phyloP scores from a whole-genome alignment of 2,888 invertebrate species.

The Chalcis sispes region DNA sequence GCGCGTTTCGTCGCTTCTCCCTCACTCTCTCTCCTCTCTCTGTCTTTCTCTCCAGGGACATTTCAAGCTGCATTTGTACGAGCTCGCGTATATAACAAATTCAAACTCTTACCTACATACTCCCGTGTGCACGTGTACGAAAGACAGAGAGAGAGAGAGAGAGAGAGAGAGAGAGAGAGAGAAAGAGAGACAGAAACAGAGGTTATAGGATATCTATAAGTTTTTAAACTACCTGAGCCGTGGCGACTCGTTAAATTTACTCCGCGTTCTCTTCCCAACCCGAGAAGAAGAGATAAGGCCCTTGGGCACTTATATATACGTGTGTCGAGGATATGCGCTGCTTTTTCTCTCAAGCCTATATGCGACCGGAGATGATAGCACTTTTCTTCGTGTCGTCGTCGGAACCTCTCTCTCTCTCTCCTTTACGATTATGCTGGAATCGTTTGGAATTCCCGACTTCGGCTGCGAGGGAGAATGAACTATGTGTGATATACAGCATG shows the following conservation, averaged over 20 bases:
- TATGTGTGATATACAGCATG: neutral
- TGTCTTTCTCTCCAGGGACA: neutral
- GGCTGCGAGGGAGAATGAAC: neutral
- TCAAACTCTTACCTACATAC: neutral
- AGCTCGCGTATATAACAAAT: too few relatives aligned
- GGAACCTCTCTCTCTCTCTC: neutral
- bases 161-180: too few relatives aligned
- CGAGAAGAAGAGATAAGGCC: constrained; percentile 36
- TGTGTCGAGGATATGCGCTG: neutral
- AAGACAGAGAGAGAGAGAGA: too few relatives aligned
- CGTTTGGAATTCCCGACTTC: constrained; percentile 36
- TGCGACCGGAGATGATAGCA: too few relatives aligned
- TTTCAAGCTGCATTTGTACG: neutral
- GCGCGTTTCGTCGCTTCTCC: constrained; percentile 11
- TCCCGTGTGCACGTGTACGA: neutral
- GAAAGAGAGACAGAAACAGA: neutral
- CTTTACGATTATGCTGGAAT: constrained; percentile 46
- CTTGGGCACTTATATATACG: constrained; percentile 22
- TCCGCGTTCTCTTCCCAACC: constrained; percentile 24
- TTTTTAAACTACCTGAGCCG: constrained; percentile 48
- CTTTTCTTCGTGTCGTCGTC: constrained; percentile 25
- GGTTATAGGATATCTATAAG: constrained; percentile 49
- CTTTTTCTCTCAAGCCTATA: neutral
- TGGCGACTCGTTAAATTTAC: constrained; percentile 55
- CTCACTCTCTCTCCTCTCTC: neutral